These are phyloP conservation scores for Tenthredo scrophulariae DNA, from an alignment of 2,888 invertebrate species.

Conservation along the genomic window DNA sequence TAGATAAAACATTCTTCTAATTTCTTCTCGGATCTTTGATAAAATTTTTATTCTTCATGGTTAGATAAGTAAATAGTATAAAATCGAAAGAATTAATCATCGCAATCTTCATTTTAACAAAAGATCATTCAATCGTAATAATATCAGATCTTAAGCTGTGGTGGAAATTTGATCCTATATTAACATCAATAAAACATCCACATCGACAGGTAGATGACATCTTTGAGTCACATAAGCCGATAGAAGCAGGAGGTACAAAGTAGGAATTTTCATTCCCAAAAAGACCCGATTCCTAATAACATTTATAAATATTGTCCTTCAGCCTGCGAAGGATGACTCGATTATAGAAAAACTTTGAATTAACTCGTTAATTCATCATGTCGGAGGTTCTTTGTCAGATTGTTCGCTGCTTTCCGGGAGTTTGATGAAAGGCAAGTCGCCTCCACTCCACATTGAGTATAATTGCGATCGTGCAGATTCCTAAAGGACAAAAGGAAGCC, in stretches of 20 bases:
- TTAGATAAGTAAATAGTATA: background rate
- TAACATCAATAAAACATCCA: constrained; percentile 18
- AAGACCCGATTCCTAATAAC: constrained; percentile 4
- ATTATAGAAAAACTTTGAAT: background rate
- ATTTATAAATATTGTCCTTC: constrained; percentile 19
- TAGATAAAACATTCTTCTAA: background rate
- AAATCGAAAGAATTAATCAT: background rate
- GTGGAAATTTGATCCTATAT: background rate
- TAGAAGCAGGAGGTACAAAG: constrained; percentile 7
- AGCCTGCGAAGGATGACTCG: constrained; percentile 46
- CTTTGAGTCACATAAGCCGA: background rate
- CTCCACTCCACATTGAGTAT: constrained; percentile 79
- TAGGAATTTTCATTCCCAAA: background rate
- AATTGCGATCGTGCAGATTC: constrained; percentile 77
- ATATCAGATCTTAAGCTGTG: background rate
- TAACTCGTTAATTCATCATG: constrained; percentile 56
- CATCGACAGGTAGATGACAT: background rate
- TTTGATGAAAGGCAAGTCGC: constrained; percentile 78
- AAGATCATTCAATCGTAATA: background rate
- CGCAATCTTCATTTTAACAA: background rate
- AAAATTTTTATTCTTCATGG: background rate
- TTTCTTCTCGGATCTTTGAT: background rate
- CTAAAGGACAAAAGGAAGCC: constrained; percentile 60
- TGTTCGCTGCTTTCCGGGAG: constrained; percentile 77
- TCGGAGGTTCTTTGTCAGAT: constrained; percentile 73